A percentile compares a stretch with the other conserved stretches of the same genome.
These are phyloP conservation scores for Osmerus eperlanus DNA, from an alignment of 2,113 vertebrate genomes.

Conservation along the genomic window DNA sequence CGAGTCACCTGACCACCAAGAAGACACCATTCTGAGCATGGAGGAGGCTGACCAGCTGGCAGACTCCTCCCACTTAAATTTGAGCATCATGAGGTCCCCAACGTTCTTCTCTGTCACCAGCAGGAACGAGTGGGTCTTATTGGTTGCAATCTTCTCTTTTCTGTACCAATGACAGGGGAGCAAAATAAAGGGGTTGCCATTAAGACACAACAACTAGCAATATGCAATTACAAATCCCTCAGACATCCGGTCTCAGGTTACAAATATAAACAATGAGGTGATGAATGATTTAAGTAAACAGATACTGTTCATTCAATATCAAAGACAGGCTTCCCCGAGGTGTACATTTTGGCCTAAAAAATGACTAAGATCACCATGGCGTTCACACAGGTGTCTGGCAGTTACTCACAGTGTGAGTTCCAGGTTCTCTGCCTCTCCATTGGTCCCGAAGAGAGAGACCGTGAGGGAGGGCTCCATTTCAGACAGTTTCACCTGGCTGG, in stretches of 20 bases:
- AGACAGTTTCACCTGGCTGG: slow-evolving; percentile 52
- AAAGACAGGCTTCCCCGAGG: too few relatives aligned
- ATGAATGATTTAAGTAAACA: too few relatives aligned
- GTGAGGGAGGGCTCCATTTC: slow-evolving; percentile 62
- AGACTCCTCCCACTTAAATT: slow-evolving; percentile 67
- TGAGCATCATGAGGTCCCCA: slow-evolving; percentile 72
- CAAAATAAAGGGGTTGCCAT: background rate
- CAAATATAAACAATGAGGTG: too few relatives aligned
- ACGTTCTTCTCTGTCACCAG: slow-evolving; percentile 72
- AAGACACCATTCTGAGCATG: slow-evolving; percentile 62
- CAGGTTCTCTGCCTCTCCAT: slow-evolving; percentile 65
- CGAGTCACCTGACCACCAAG: slow-evolving; percentile 68
- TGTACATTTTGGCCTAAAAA: too few relatives aligned
- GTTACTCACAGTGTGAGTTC: slow-evolving; percentile 69
- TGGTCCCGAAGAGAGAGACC: slow-evolving; percentile 67
- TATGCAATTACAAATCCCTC: too few relatives aligned
- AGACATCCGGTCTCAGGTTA: too few relatives aligned
- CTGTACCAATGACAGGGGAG: slow-evolving; percentile 41
- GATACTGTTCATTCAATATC: too few relatives aligned
- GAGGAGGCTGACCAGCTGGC: slow-evolving; percentile 60
- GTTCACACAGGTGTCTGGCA: background rate
- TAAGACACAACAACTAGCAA: too few relatives aligned
- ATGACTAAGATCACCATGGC: too few relatives aligned
- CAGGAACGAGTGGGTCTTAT: slow-evolving; percentile 72
- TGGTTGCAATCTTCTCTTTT: slow-evolving; percentile 62